Percentiles rank a stretch among this genome's conserved stretches.
Evolutionary conservation across 2,797 vertebrate genomes (phyloP).

Genomic region (Pangasius mekongensis): DNA sequence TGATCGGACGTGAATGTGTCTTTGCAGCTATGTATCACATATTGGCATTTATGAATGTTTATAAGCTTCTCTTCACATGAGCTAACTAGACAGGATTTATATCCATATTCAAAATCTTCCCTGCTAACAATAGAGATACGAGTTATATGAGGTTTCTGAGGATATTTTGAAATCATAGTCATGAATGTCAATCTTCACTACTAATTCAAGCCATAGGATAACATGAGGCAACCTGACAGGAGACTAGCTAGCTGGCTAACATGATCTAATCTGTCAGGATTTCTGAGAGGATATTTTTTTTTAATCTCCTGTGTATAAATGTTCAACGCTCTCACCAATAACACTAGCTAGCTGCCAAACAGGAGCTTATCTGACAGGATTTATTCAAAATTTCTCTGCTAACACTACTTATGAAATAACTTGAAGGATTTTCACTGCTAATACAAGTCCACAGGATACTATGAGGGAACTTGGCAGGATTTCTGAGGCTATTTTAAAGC

Average conservation of each 20-base stretch:
- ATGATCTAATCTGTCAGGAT: background rate
- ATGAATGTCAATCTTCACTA: background rate
- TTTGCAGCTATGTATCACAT: background rate
- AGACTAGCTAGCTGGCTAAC: background rate
- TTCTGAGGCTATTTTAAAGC: background rate
- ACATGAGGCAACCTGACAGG: background rate
- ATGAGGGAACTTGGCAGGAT: background rate
- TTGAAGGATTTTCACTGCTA: background rate
- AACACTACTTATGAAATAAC: background rate
- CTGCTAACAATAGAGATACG: background rate
- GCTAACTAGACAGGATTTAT: background rate
- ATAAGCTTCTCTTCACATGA: background rate
- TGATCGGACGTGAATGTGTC: background rate
- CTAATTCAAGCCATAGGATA: background rate
- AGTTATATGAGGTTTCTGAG: background rate
- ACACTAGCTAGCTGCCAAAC: background rate
- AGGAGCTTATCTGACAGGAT: background rate
- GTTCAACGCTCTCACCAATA: background rate
- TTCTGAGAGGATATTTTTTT: background rate
- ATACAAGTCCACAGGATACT: background rate
- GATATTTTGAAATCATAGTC: background rate
- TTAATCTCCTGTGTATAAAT: background rate
- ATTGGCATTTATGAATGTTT: background rate
- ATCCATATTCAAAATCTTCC: background rate
- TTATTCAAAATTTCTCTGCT: background rate